A percentile compares a stretch with the other conserved stretches of the same genome.
Evolutionary conservation across 2,888 invertebrate species (phyloP).

Genomic region (Hermaeophaga mercurialis): DNA sequence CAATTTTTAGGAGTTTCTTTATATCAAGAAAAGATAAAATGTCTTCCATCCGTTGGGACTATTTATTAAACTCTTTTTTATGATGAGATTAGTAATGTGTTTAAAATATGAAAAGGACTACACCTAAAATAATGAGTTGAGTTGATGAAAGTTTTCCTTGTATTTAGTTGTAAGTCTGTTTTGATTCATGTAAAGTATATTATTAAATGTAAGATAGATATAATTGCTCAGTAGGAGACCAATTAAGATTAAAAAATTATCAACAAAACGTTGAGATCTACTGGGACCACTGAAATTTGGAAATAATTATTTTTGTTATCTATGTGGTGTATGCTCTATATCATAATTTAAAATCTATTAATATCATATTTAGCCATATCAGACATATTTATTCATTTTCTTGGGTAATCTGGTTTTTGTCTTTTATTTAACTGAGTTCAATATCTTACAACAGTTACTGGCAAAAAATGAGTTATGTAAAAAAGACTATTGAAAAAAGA

Average conservation of each 20-base stretch:
- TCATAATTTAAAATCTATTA: not conserved
- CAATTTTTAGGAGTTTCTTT: constrained; percentile 20
- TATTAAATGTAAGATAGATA: no score
- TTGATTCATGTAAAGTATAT: not conserved
- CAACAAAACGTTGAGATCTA: no score
- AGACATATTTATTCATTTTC: not conserved
- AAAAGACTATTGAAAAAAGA: no score
- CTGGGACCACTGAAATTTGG: no score
- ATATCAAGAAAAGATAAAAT: constrained; percentile 21
- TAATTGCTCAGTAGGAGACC: no score
- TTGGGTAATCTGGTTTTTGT: not conserved
- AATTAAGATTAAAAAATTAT: not conserved
- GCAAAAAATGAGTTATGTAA: no score
- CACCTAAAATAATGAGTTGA: constrained; percentile 45
- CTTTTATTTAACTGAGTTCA: not conserved
- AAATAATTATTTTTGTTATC: not conserved
- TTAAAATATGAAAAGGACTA: constrained; percentile 42
- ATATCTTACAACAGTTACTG: not conserved
- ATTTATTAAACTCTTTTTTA: constrained; percentile 17
- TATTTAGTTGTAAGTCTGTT: constrained; percentile 43
- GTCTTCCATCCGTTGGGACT: not conserved
- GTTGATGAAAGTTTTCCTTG: constrained; percentile 28
- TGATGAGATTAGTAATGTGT: constrained; percentile 35
- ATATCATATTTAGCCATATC: not conserved
- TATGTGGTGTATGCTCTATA: not conserved